Conservation (phyloP, 2,888 invertebrate genomes). For the Acrocera orbiculus region DNA sequence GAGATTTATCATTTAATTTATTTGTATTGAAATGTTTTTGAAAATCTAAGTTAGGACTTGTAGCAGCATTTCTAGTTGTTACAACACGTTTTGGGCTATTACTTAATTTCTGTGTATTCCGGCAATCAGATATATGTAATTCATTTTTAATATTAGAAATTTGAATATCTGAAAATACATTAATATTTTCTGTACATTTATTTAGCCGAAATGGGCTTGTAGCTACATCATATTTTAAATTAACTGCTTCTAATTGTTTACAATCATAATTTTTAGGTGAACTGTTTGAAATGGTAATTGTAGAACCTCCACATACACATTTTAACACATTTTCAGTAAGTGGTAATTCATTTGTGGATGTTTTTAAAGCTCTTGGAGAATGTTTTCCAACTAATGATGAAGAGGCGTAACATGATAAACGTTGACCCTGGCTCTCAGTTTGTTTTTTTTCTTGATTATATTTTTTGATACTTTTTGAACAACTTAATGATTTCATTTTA, state of each 20-base stretch:
- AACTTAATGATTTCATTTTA: conserved; percentile 11
- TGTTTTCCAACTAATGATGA: conserved; percentile 13
- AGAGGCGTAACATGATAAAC: conserved; percentile 16
- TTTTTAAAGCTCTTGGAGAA: conserved; percentile 12
- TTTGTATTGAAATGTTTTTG: conserved; percentile 27
- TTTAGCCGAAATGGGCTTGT: conserved; percentile 14
- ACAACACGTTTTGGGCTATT: conserved; percentile 16
- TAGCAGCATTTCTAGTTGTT: conserved; percentile 30
- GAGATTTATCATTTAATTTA: conserved; percentile 40
- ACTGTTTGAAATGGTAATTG: conserved; percentile 8
- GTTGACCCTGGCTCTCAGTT: conserved; percentile 17
- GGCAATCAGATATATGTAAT: conserved; percentile 7
- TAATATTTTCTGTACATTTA: neutral
- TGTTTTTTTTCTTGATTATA: conserved; percentile 14
- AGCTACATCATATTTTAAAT: conserved; percentile 14
- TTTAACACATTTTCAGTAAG: conserved; percentile 13
- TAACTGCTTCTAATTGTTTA: conserved; percentile 2
- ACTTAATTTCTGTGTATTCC: conserved; percentile 9
- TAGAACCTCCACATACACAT: conserved; percentile 8
- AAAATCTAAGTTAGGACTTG: conserved; percentile 22
- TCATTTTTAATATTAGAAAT: conserved; percentile 3
- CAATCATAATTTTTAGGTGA: conserved; percentile 3
- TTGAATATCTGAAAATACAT: too few species aligned
- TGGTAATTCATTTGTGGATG: conserved; percentile 8
- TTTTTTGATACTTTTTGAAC: conserved; percentile 2